Conservation (phyloP, 2,797 vertebrate species). For the Fringilla coelebs region DNA sequence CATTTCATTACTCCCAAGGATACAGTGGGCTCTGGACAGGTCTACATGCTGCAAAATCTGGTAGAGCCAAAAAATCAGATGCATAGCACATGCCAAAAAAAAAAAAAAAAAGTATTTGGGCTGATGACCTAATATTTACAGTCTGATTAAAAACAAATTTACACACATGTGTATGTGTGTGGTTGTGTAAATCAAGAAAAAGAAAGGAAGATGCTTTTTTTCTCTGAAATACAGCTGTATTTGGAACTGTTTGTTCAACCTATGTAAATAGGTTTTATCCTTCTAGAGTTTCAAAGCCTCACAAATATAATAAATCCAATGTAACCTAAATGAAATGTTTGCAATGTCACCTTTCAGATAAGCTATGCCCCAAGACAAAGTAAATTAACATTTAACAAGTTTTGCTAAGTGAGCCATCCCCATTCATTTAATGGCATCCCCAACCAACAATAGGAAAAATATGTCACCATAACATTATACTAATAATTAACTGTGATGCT, state of each 20-base stretch:
- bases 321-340: neutral
- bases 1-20: neutral
- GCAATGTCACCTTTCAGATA: neutral
- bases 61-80: neutral
- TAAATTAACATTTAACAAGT: neutral
- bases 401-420: neutral
- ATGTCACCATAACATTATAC: neutral
- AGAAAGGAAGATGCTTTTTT: neutral
- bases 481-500: conserved; percentile 21
- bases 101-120: neutral
- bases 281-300: neutral
- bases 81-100: neutral
- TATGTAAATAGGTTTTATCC: neutral
- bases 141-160: neutral
- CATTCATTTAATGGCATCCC: neutral
- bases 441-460: neutral
- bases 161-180: neutral
- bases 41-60: neutral
- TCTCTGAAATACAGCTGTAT: neutral
- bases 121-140: neutral
- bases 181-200: neutral
- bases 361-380: neutral
- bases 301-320: neutral
- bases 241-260: neutral
- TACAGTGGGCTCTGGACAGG: neutral